Conservation (phyloP, 2,797 vertebrate species). For the Sus cebifrons region DNA sequence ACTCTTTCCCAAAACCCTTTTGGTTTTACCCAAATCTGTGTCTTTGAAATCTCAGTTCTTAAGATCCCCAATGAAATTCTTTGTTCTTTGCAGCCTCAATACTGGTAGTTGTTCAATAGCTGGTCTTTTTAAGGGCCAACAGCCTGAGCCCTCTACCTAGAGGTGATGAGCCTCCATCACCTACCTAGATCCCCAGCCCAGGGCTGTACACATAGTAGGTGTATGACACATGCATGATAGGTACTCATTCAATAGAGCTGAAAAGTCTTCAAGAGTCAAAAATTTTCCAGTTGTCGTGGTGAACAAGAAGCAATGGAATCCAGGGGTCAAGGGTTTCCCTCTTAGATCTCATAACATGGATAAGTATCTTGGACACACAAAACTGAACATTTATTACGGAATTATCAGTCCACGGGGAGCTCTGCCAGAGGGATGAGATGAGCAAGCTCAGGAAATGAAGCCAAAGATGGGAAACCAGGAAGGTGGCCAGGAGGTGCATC, state of each 20-base stretch:
- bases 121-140: background rate
- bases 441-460: background rate
- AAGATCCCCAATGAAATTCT: too few species aligned
- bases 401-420: background rate
- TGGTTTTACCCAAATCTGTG: too few species aligned
- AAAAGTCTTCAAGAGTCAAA: background rate
- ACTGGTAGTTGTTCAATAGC: too few species aligned
- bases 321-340: too few species aligned
- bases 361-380: background rate
- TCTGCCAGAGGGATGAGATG: slow-evolving; percentile 21
- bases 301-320: background rate
- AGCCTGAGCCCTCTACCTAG: background rate
- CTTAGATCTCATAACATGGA: background rate
- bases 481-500: background rate
- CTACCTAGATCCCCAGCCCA: background rate
- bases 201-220: background rate
- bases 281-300: background rate
- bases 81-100: too few species aligned
- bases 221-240: background rate
- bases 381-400: background rate
- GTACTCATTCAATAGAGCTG: background rate
- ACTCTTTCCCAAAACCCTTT: too few species aligned
- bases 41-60: too few species aligned
- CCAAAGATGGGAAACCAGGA: background rate
- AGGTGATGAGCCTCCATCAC: too few species aligned